Percentiles rank a stretch among this genome's conserved stretches.
phyloP scores from a whole-genome alignment of 2,797 vertebrate genomes.

The Centroberyx gerrardi region DNA sequence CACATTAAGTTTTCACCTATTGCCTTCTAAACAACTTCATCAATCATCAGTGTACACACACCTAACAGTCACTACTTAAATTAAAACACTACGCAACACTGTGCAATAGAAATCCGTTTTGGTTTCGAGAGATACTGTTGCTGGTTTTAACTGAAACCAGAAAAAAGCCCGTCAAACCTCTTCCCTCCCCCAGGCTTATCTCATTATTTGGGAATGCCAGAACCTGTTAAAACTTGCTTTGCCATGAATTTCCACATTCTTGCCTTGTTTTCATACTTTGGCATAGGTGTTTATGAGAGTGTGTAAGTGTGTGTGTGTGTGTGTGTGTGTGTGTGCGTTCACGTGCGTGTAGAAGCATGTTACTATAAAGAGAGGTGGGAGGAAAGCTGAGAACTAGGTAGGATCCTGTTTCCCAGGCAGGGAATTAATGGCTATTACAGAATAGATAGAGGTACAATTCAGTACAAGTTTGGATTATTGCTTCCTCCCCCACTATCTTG shows the following conservation, averaged over 20 bases:
- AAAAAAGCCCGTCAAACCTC: too few relatives aligned
- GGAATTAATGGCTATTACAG: too few relatives aligned
- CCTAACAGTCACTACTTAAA: neutral
- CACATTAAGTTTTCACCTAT: neutral
- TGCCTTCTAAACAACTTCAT: neutral
- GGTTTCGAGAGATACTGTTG: neutral
- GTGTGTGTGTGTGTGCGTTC: neutral
- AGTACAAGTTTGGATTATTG: too few relatives aligned
- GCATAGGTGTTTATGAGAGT: neutral
- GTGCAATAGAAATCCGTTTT: neutral
- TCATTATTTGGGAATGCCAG: constrained; percentile 5
- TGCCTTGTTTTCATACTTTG: neutral
- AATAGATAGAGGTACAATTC: too few relatives aligned
- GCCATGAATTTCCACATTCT: neutral
- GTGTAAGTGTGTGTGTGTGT: neutral
- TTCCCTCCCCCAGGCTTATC: neutral
- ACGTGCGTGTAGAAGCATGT: neutral
- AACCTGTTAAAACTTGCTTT: constrained; percentile 7
- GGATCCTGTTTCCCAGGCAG: too few relatives aligned
- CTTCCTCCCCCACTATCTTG: too few relatives aligned
- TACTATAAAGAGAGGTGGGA: too few relatives aligned
- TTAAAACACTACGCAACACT: neutral
- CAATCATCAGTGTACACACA: neutral
- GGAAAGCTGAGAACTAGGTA: too few relatives aligned
- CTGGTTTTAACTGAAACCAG: neutral